phyloP scores from a whole-genome alignment of 1,140 invertebrate species.

The Brachionus calyciflorus region DNA sequence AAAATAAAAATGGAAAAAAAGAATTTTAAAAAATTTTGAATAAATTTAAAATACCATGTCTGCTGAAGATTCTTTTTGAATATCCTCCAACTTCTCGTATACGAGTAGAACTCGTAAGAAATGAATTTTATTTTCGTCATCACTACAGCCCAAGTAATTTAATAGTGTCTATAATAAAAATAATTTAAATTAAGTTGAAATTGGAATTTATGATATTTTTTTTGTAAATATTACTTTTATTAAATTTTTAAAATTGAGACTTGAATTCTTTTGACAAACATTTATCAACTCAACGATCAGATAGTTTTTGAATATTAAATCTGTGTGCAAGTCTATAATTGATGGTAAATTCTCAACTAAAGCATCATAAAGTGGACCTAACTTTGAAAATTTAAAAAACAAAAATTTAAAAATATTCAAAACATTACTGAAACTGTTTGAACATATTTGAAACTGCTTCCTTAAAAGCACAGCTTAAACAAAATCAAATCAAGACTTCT shows the following conservation, averaged over 20 bases:
- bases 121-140: constrained; percentile 25
- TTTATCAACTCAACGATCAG: constrained; percentile 20
- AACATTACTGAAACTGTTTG: no score
- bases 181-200: no score
- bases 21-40: background rate
- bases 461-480: no score
- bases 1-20: background rate
- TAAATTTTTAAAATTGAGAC: constrained; percentile 38
- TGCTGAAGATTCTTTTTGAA: constrained; percentile 24
- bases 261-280: constrained; percentile 18
- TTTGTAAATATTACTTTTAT: background rate
- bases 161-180: background rate
- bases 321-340: constrained; percentile 38
- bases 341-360: constrained; percentile 26
- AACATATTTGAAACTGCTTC: no score
- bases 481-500: no score
- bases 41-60: constrained; percentile 10
- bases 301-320: constrained; percentile 42
- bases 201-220: background rate
- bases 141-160: background rate
- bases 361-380: no score
- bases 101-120: constrained; percentile 37
- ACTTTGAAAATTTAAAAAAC: background rate
- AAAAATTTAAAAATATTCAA: background rate
- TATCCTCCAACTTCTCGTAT: constrained; percentile 6